These are phyloP conservation scores for Rhinoraja longicauda DNA, from an alignment of 2,797 vertebrate species.

Conservation along the genomic window DNA sequence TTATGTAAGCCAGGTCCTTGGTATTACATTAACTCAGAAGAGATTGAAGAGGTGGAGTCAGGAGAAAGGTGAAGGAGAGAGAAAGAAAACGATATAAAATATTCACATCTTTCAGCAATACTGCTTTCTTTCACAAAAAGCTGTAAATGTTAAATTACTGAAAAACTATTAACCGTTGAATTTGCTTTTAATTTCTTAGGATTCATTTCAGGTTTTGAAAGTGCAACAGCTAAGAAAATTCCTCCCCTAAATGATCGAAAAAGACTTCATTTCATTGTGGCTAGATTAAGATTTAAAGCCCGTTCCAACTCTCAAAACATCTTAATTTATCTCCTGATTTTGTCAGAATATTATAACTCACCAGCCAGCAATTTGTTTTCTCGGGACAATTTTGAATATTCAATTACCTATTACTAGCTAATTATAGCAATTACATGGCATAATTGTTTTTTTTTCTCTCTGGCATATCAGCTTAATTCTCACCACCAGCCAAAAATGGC, in stretches of 20 bases:
- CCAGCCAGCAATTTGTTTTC: constrained; percentile 33
- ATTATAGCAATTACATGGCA: constrained; percentile 34
- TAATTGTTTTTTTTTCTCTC: constrained; percentile 20
- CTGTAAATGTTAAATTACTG: too few species aligned
- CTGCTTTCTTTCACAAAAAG: background rate
- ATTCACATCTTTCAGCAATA: background rate
- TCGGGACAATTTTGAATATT: constrained; percentile 38
- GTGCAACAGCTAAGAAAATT: background rate
- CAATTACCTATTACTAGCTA: constrained; percentile 27
- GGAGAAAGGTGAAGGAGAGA: background rate
- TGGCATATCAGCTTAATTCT: background rate
- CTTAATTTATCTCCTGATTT: constrained; percentile 5
- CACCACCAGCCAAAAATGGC: constrained; percentile 4
- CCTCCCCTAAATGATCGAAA: background rate
- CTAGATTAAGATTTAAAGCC: constrained; percentile 19
- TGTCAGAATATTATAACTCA: background rate
- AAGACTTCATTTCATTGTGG: background rate
- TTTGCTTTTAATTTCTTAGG: background rate
- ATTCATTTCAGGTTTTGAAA: background rate
- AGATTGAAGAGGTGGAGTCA: background rate
- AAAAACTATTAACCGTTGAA: background rate
- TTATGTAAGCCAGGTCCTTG: background rate
- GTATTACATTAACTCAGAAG: background rate
- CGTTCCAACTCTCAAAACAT: background rate
- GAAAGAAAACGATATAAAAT: background rate